A percentile compares a stretch with the other conserved stretches of the same genome.
These are phyloP conservation scores for Celastrina argiolus DNA, from an alignment of 2,888 invertebrate genomes.

Conservation along the genomic window DNA sequence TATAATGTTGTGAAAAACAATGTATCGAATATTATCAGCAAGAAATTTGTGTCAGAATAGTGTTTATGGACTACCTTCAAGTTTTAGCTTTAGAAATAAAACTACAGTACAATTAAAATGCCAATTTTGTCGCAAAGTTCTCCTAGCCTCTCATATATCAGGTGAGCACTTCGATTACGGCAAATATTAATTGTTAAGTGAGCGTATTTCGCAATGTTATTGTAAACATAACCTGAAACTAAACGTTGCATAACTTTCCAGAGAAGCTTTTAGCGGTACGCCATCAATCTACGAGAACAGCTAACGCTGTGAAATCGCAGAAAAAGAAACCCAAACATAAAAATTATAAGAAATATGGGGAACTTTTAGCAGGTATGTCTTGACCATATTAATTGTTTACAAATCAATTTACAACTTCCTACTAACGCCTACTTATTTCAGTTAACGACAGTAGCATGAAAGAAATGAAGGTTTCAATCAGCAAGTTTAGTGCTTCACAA, in stretches of 20 bases:
- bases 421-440: slow-evolving; percentile 46
- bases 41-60: slow-evolving; percentile 62
- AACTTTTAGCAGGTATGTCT: slow-evolving; percentile 81
- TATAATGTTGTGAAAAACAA: slow-evolving; percentile 46
- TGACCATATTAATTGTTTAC: slow-evolving; percentile 20
- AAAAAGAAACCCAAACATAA: slow-evolving; percentile 69
- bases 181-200: background rate
- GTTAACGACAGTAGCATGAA: slow-evolving; percentile 81
- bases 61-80: slow-evolving; percentile 51
- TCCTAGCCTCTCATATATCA: slow-evolving; percentile 52
- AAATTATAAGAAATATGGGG: slow-evolving; percentile 79
- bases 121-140: slow-evolving; percentile 62
- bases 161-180: slow-evolving; percentile 43
- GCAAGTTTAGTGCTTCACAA: slow-evolving; percentile 81
- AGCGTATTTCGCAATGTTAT: slow-evolving; percentile 20
- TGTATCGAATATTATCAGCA: slow-evolving; percentile 67
- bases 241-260: slow-evolving; percentile 66
- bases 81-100: slow-evolving; percentile 43
- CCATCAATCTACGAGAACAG: slow-evolving; percentile 67
- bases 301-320: slow-evolving; percentile 51
- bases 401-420: background rate
- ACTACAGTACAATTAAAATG: slow-evolving; percentile 59
- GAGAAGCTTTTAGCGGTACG: slow-evolving; percentile 52
- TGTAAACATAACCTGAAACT: slow-evolving; percentile 45
- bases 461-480: slow-evolving; percentile 82